phyloP scores from a whole-genome alignment of 2,888 invertebrate species.

The Cylloceria caligata region DNA sequence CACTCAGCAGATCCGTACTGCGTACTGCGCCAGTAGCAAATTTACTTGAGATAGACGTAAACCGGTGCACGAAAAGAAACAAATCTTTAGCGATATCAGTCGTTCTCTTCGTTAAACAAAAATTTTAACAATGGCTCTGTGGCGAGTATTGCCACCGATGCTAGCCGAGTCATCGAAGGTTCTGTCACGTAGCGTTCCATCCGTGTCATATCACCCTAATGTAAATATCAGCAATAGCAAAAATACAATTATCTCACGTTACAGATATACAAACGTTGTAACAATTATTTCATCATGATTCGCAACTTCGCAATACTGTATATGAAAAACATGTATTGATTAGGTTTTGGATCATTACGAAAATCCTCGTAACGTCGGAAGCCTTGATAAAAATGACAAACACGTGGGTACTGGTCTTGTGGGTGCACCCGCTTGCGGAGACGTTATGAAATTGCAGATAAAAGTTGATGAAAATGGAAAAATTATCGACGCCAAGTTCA shows the following conservation, averaged over 20 bases:
- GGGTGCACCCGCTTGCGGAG: slow-evolving; percentile 99
- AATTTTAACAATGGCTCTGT: slow-evolving; percentile 76
- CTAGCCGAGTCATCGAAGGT: slow-evolving; percentile 74
- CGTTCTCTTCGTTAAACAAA: slow-evolving; percentile 16
- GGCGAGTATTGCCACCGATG: slow-evolving; percentile 76
- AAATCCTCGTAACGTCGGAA: slow-evolving; percentile 99
- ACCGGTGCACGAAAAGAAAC: slow-evolving; percentile 42
- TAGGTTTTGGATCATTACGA: slow-evolving; percentile 99
- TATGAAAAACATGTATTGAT: slow-evolving; percentile 57
- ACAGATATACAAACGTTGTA: background rate
- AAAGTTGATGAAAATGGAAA: slow-evolving; percentile 97
- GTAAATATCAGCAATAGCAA: slow-evolving; percentile 85
- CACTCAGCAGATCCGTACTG: too few species aligned
- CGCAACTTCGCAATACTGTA: slow-evolving; percentile 28
- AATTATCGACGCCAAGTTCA: slow-evolving; percentile 99
- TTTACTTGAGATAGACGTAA: slow-evolving; percentile 10
- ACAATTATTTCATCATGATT: slow-evolving; percentile 19
- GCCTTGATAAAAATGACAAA: slow-evolving; percentile 96
- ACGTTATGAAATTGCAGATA: slow-evolving; percentile 99
- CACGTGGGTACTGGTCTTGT: slow-evolving; percentile 99
- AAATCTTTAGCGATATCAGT: slow-evolving; percentile 15
- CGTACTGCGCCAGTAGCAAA: slow-evolving; percentile 1
- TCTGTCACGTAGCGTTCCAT: slow-evolving; percentile 84
- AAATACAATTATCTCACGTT: slow-evolving; percentile 29
- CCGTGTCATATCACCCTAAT: slow-evolving; percentile 90